Evolutionary conservation across 2,797 vertebrate genomes (phyloP).

Genomic region (Morelia viridis): DNA sequence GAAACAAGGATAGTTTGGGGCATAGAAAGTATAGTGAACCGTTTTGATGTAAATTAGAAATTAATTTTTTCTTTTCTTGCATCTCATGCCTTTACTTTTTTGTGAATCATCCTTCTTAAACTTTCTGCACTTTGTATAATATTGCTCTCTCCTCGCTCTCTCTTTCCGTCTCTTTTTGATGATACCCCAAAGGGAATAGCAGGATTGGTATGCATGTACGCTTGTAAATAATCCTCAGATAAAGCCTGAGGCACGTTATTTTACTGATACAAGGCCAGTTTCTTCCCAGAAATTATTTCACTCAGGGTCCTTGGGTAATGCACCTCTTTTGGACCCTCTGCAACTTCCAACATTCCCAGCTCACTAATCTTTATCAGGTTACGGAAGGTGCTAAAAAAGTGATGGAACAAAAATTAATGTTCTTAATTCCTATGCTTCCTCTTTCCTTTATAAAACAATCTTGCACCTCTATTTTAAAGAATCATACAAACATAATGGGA

Average conservation of each 20-base stretch:
- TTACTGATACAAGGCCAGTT: neutral
- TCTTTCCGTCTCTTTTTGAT: neutral
- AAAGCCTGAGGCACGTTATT: neutral
- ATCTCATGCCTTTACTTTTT: neutral
- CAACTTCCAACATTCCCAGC: neutral
- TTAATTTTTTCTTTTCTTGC: neutral
- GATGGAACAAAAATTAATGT: neutral
- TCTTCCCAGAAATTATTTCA: neutral
- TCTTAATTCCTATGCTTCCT: conserved; percentile 44
- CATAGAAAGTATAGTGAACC: neutral
- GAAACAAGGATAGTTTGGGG: neutral
- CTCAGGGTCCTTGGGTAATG: neutral
- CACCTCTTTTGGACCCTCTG: neutral
- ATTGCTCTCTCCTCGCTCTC: neutral
- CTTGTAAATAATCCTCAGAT: neutral
- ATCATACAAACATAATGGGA: neutral
- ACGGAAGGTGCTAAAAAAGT: neutral
- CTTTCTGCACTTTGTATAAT: neutral
- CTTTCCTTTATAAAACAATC: conserved; percentile 28
- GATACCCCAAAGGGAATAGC: neutral
- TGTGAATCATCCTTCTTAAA: neutral
- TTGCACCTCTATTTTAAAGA: neutral
- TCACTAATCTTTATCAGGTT: neutral
- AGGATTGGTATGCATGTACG: neutral
- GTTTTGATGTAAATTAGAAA: neutral